Evolutionary conservation across 2,113 vertebrate genomes (phyloP).

Genomic region (Ploceus nigricollis): DNA sequence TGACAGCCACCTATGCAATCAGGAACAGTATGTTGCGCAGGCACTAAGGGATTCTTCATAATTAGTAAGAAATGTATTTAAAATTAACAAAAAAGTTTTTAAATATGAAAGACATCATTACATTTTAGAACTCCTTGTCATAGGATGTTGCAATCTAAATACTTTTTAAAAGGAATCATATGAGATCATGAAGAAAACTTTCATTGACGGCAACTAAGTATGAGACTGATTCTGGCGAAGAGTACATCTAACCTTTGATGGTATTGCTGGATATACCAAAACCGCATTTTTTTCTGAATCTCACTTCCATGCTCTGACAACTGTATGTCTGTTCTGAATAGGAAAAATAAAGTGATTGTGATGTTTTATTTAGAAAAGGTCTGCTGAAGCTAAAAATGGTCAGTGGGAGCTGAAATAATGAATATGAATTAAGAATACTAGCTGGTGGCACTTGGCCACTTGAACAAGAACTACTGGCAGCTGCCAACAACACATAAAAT

Average conservation of each 20-base stretch:
- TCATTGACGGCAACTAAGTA: not conserved
- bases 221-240: not conserved
- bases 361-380: not conserved
- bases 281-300: not conserved
- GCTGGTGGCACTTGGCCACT: not conserved
- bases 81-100: not conserved
- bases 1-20: not conserved
- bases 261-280: not conserved
- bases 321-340: not conserved
- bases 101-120: not conserved
- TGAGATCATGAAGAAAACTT: not conserved
- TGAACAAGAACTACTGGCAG: not conserved
- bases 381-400: not conserved
- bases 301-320: not conserved
- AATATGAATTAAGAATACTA: not conserved
- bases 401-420: not conserved
- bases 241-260: not conserved
- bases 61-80: not conserved
- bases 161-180: not conserved
- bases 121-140: not conserved
- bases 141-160: not conserved
- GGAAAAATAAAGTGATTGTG: not conserved
- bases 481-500: not conserved
- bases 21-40: rapidly evolving
- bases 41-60: not conserved